Evolutionary conservation across 2,888 invertebrate species (phyloP), one percentile per base, ranked within the genome.

Genomic region (Eupithecia exiguata): DNA sequence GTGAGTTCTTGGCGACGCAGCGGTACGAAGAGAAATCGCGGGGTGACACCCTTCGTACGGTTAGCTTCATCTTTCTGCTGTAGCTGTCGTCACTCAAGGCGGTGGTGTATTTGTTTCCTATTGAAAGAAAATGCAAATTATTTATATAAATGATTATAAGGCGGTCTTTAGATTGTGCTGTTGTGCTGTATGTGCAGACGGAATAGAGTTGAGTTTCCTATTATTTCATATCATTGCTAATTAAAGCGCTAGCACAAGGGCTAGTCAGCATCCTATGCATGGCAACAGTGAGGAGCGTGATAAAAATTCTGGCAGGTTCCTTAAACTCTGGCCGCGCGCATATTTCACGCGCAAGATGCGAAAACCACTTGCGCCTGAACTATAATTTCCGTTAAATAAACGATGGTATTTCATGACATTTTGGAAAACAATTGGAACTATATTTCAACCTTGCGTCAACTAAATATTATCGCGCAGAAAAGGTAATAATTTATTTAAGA

Each of bases 1-100:
- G 95, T 62, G 98, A 98, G 92, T 98, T 98, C 94, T 98, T 98
- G 70, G 98, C 98, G 78, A 98, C 97, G 89, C 98, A 98, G 89
- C 97, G 97, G 95, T 98, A 98, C 71, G 97, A 97, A 74, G 98
- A 98, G 89, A 98, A 98, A 92, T 98, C 98, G 83, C 95, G 95
- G 76, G 95, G 94, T 69, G 96, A 96, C 79, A 98, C 97, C 89
- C 96, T 96, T 74, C 97, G 95, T 88, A 98, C 97, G 93, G 98
- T 98, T 87, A 98, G 95, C 95, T 97, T 97, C 98, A 98, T 98
- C 94, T 97, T 97, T 89, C 98, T 97, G 89, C 96, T 98, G 95
- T 98, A 98, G 84, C 97, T 97, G 88, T 96, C 97, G 92, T 98
- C 97, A 87, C 96, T 96, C 80, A 97, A 96, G 75, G 97, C 96